Evolutionary conservation across 2,888 invertebrate genomes (phyloP), one percentile per base, ranked within the genome.

Genomic region (Caradrina clavipalpis): DNA sequence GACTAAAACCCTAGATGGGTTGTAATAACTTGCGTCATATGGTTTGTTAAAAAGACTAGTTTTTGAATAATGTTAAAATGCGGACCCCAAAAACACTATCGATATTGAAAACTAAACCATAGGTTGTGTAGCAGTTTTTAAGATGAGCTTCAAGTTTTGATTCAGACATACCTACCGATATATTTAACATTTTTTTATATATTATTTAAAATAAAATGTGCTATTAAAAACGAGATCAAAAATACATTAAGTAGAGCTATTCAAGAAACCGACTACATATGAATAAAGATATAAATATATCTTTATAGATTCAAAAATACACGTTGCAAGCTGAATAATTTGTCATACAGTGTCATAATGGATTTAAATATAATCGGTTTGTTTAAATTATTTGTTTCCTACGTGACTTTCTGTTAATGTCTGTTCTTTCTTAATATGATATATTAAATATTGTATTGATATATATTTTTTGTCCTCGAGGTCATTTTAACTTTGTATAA

Each of bases 321-420:
- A 62, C 56, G 63, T 74, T 75, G 72, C 80, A 82, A 74, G 85
- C 60, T 67, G 66, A n/a, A 67, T 78, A 84, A 78, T 90, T 82
- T 87, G 86, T 93, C 92, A 92, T 84, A 87, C 75, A 82, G 68
- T 85, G 90, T 91, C 93, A 91, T 88, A 91, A 81, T 83, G 82
- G 87, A 86, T 86, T 88, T 86, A 84, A 70, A 70, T 72, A 75
- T 91, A 90, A 92, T 92, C 92, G 85, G 86, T 89, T 82, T 70
- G 73, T 80, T 84, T 93, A 91, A 94, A 88, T 89, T 93, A 94
- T 93, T 75, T 82, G 72, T 89, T 88, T 88, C 54, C 82, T 89
- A 91, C 94, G 94, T 94, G 94, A 90, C 94, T 93, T 90, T 90
- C 76, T 70, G 80, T 79, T 85, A 85, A 91, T 88, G 83, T 87